Conservation (phyloP, 2,113 vertebrate species). For the Murina feae region DNA sequence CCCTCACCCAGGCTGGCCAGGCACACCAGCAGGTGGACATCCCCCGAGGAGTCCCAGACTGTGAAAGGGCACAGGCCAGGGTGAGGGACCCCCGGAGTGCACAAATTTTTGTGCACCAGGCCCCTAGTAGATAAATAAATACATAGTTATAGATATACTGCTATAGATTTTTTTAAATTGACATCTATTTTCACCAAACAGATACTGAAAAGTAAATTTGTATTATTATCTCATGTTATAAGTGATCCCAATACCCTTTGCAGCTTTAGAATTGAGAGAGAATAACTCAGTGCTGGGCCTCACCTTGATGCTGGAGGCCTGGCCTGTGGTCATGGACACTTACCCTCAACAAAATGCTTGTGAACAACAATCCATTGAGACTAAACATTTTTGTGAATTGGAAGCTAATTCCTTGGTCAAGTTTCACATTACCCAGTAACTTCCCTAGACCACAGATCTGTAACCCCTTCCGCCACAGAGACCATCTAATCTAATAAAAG, state of each 20-base stretch:
- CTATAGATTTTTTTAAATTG: neutral
- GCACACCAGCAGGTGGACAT: too few species aligned
- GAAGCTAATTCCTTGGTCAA: neutral
- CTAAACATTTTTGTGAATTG: neutral
- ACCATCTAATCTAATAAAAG: too few species aligned
- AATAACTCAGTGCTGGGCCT: neutral
- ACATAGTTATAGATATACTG: neutral
- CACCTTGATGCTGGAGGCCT: neutral
- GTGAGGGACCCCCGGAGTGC: too few species aligned
- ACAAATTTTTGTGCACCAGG: too few species aligned
- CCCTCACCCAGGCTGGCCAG: too few species aligned
- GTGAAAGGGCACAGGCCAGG: too few species aligned
- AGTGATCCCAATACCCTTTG: neutral
- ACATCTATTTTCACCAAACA: neutral
- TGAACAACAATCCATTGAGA: neutral
- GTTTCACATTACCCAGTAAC: neutral
- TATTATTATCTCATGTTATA: neutral
- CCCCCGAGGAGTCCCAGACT: too few species aligned
- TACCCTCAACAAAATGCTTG: neutral
- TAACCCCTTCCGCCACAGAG: neutral
- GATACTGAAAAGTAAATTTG: neutral
- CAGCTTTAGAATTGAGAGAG: neutral
- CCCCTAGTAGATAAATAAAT: neutral
- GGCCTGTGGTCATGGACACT: neutral
- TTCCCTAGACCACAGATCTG: neutral